Conservation (phyloP, 1,140 invertebrate genomes). For the Stegodyphus mimosarum region DNA sequence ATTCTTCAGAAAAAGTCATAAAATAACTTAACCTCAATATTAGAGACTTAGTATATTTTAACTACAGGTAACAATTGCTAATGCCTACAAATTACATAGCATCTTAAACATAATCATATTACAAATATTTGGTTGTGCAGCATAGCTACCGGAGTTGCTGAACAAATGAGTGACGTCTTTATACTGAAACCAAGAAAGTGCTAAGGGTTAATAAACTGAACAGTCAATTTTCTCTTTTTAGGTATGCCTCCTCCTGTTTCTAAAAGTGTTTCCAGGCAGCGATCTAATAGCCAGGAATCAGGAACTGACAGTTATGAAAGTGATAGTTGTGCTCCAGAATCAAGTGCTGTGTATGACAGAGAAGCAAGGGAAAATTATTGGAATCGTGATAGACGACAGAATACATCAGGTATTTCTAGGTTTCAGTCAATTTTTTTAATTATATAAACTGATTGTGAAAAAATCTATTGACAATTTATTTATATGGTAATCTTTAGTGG, state of each 20-base stretch:
- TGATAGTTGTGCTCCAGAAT: slow-evolving; percentile 65
- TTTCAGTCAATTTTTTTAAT: not conserved
- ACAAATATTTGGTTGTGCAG: no score
- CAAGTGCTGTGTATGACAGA: slow-evolving; percentile 56
- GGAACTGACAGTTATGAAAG: slow-evolving; percentile 67
- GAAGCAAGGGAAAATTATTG: slow-evolving; percentile 31
- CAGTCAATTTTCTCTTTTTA: not conserved
- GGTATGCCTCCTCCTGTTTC: slow-evolving; percentile 63
- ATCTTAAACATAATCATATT: no score
- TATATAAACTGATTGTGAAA: not conserved
- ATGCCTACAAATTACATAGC: no score
- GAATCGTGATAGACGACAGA: slow-evolving; percentile 33
- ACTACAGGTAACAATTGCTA: no score
- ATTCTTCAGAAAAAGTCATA: no score
- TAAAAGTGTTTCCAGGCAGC: slow-evolving; percentile 63
- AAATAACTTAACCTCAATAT: no score
- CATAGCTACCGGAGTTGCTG: no score
- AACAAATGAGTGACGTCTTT: no score
- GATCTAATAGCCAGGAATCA: slow-evolving; percentile 69
- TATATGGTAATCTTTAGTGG: no score
- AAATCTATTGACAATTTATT: not conserved
- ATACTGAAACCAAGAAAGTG: no score
- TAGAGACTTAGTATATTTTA: no score
- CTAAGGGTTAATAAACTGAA: not conserved
- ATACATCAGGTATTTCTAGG: not conserved